Percentiles rank a stretch among this genome's conserved stretches.
These are phyloP conservation scores for Bombus sibiricus DNA, from an alignment of 1,140 invertebrate genomes.

Conservation along the genomic window DNA sequence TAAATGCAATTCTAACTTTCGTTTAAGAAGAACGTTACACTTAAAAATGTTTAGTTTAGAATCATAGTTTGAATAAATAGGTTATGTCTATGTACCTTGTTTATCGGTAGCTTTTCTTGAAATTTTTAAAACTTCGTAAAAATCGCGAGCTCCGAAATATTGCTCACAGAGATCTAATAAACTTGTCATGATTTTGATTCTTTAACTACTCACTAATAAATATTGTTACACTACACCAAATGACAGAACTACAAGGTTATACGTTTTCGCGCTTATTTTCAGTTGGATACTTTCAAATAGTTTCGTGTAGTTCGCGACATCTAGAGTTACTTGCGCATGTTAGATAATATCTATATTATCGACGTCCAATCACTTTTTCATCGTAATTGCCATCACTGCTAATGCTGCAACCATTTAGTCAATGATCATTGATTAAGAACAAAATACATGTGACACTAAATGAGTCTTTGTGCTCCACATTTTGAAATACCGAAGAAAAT, in stretches of 20 bases:
- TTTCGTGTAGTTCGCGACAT: background rate
- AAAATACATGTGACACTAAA: no score
- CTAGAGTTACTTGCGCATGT: background rate
- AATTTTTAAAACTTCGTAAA: conserved; percentile 89
- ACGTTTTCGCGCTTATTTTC: conserved; percentile 46
- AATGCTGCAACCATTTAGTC: no score
- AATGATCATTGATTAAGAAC: no score
- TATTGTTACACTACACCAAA: background rate
- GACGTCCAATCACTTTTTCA: no score
- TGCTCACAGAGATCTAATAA: conserved; percentile 88
- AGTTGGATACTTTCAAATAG: background rate
- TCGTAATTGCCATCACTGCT: no score
- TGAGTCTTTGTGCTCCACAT: no score
- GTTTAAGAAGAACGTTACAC: background rate
- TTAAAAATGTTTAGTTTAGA: conserved; percentile 17
- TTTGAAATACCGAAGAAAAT: no score
- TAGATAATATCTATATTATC: no score
- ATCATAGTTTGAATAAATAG: conserved; percentile 49
- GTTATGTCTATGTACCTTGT: conserved; percentile 84
- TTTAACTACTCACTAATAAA: background rate
- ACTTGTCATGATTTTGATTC: conserved; percentile 56
- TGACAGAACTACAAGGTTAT: conserved; percentile 3
- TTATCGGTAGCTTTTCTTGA: conserved; percentile 86
- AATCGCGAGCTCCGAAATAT: conserved; percentile 88
- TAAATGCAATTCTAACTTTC: background rate